A percentile compares a stretch with the other conserved stretches of the same genome.
Conservation (phyloP, 2,888 invertebrate genomes). For the Liposcelis brunnea region DNA sequence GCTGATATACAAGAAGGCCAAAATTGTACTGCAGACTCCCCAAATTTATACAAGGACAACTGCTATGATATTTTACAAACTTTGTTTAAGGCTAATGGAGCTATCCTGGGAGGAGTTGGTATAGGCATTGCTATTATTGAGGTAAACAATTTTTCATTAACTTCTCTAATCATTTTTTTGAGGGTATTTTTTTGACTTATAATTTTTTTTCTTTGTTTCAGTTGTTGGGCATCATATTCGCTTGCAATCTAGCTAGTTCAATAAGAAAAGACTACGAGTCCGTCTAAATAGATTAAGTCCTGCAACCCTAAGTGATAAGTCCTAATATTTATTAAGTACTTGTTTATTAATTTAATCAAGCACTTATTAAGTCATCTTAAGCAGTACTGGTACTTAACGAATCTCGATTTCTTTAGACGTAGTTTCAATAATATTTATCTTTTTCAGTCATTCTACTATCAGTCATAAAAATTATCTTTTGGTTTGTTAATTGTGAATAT, state of each 20-base stretch:
- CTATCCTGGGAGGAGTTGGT: constrained; percentile 53
- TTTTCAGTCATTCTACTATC: no score
- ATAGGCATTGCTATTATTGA: constrained; percentile 58
- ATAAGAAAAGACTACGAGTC: no score
- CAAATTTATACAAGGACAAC: constrained; percentile 24
- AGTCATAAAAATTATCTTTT: no score
- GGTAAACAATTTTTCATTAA: constrained; percentile 29
- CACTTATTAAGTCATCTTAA: no score
- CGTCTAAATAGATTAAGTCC: no score
- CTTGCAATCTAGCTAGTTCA: constrained; percentile 56
- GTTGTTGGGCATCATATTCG: constrained; percentile 75
- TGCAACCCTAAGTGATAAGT: no score
- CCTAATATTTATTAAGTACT: no score
- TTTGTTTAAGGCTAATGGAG: constrained; percentile 46
- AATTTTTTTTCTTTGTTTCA: constrained; percentile 26
- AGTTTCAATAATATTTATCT: no score
- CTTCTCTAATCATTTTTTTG: constrained; percentile 2
- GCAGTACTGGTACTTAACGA: no score
- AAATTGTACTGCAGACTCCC: constrained; percentile 13
- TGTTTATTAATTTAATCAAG: no score
- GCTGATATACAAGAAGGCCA: constrained; percentile 24
- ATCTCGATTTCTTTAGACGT: no score
- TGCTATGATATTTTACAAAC: constrained; percentile 37
- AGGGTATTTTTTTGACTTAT: constrained; percentile 8
- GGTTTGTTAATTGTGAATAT: no score